A percentile compares a stretch with the other conserved stretches of the same genome.
phyloP scores from a whole-genome alignment of 2,113 vertebrate species.

The Gymnocephalus cernua region DNA sequence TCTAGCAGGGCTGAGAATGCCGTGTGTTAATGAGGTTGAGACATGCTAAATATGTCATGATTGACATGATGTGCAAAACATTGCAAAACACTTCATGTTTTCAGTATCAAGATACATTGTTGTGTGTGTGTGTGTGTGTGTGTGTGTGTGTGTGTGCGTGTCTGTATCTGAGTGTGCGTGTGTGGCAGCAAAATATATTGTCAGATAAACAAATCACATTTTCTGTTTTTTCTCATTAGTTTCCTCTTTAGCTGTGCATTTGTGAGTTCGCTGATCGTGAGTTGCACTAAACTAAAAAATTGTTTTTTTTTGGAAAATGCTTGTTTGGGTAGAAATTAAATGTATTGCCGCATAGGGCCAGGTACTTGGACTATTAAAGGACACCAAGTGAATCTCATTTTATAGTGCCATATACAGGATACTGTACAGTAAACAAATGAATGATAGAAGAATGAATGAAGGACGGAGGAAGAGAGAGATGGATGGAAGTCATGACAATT shows the following conservation, averaged over 20 bases:
- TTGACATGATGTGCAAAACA: conserved; percentile 12
- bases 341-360: background rate
- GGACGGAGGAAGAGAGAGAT: background rate
- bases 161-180: background rate
- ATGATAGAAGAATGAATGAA: background rate
- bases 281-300: background rate
- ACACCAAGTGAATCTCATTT: background rate
- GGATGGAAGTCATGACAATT: background rate
- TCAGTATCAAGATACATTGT: background rate
- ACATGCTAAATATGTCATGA: background rate
- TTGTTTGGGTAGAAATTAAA: background rate
- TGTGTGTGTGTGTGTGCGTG: background rate
- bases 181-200: conserved; percentile 17
- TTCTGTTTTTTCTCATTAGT: conserved; percentile 5
- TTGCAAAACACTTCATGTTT: background rate
- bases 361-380: background rate
- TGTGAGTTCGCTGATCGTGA: background rate
- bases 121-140: background rate
- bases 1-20: background rate
- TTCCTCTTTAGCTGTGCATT: conserved; percentile 7
- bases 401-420: background rate
- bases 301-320: background rate
- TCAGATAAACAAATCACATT: conserved; percentile 5
- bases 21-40: conserved; percentile 22
- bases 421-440: background rate